These are phyloP conservation scores for Oplegnathus fasciatus DNA, from an alignment of 2,113 vertebrate species.

Conservation along the genomic window DNA sequence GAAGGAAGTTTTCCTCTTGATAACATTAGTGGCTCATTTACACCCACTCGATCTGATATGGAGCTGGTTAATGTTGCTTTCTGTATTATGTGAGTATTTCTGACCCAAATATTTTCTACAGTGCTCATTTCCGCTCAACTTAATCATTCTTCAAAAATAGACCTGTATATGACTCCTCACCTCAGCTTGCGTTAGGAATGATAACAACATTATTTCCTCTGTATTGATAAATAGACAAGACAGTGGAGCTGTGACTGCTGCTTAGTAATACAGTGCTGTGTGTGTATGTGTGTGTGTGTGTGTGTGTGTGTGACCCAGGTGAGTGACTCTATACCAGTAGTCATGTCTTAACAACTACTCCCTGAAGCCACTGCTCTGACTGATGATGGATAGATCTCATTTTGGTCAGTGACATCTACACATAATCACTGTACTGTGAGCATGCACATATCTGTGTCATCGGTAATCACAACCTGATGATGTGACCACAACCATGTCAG, in stretches of 20 bases:
- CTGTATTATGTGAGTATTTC: background rate
- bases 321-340: background rate
- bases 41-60: background rate
- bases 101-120: background rate
- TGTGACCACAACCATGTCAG: constrained; percentile 3
- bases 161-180: background rate
- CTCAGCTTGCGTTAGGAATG: background rate
- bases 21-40: background rate
- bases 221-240: constrained; percentile 1
- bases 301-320: constrained; percentile 33
- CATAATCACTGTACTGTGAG: constrained; percentile 39
- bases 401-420: constrained; percentile 53
- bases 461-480: constrained; percentile 27
- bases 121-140: background rate
- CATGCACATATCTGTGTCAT: background rate
- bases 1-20: background rate
- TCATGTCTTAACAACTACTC: constrained; percentile 13
- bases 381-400: constrained; percentile 21
- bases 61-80: background rate
- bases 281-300: constrained; percentile 11
- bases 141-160: background rate
- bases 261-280: background rate
- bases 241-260: background rate
- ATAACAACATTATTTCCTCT: background rate
- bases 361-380: constrained; percentile 30